Percentiles rank a stretch among this genome's conserved stretches.
These are phyloP conservation scores for Cottoperca gobio DNA, from an alignment of 2,797 vertebrate species.

Conservation along the genomic window DNA sequence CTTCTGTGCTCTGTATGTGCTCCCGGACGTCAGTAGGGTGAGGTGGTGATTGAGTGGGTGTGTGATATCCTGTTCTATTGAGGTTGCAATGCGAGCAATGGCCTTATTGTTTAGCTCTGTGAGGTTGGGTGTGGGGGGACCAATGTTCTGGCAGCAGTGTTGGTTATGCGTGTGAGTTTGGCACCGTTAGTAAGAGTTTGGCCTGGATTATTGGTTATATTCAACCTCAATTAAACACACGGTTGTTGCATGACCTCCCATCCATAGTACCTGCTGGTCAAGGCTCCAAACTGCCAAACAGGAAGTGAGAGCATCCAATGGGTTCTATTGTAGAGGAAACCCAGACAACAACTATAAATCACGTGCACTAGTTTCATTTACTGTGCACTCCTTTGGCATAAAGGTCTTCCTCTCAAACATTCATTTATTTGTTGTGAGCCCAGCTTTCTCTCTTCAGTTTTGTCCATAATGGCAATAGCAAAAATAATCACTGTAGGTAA, in stretches of 20 bases:
- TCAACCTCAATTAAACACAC: background rate
- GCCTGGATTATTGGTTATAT: too few relatives aligned
- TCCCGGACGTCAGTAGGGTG: background rate
- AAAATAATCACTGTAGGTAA: background rate
- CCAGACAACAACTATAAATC: background rate
- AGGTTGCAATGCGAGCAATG: too few relatives aligned
- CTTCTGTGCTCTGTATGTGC: background rate
- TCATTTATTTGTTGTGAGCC: background rate
- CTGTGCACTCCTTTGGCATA: background rate
- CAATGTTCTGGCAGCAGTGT: too few relatives aligned
- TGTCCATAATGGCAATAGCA: background rate
- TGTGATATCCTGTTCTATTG: too few relatives aligned
- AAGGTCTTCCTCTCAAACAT: background rate
- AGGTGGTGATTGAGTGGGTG: too few relatives aligned
- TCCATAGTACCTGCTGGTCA: background rate
- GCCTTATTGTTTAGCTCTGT: too few relatives aligned
- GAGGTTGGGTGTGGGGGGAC: too few relatives aligned
- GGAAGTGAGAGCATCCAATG: background rate
- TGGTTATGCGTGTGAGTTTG: too few relatives aligned
- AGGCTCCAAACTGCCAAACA: background rate
- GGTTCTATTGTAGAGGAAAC: background rate
- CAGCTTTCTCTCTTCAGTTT: background rate
- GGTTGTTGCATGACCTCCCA: background rate
- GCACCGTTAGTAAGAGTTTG: too few relatives aligned
- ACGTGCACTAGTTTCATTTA: background rate